Base-by-base conservation (phyloP, 2,888 invertebrate species). In the Dysmachus trigonus region DNA sequence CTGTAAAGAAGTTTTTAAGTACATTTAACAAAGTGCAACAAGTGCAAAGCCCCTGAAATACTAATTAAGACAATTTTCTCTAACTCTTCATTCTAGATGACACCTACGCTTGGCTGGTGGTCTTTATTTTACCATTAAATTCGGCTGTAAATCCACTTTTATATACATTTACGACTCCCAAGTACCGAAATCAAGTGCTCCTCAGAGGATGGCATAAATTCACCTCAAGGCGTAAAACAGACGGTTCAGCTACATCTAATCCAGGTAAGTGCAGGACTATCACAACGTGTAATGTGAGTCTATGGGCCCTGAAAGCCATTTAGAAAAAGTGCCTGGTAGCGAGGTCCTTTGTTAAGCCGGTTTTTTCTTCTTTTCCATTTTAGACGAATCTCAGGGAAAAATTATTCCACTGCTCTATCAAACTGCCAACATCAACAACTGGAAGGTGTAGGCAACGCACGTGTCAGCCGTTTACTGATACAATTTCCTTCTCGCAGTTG, bases 91-190 rank as follows among this genome's bases (percentile, higher is more conserved):
- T 86, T 82, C 27, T 90, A 94, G 95, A 94, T 88, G 94, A 94
- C 89, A 91, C 94, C 51, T 94, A 95, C 89, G 94, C 94, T 15
- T 95, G 94, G 94, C 90, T 95, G 31, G 94, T 95, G 4, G 93
- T 95, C n/a, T 94, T 95, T 88, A 93, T 95, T 84, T 90, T 95
- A 30, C 95, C 95, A 5, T 92, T 95, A 1, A 95, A 95, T 89
- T 94, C 95, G 1, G 94, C 95, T 0, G 92, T 95, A 0, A 95
- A 95, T 91, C 95, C 95, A 0, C 89, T 95, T 27, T 91, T 95
- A 10, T 95, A 95, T 89, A 95, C 95, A 18, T 95, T 95, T 88
- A 95, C 95, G 0, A 95, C 95, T 3, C 94, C 94, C 0, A 94
- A 94, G 89, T 95, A 94, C 90, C 93, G 94, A 13, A 93, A 93